A percentile compares a stretch with the other conserved stretches of the same genome.
These are phyloP conservation scores for Olivierus martensii DNA, from an alignment of 1,140 invertebrate genomes.

Conservation along the genomic window DNA sequence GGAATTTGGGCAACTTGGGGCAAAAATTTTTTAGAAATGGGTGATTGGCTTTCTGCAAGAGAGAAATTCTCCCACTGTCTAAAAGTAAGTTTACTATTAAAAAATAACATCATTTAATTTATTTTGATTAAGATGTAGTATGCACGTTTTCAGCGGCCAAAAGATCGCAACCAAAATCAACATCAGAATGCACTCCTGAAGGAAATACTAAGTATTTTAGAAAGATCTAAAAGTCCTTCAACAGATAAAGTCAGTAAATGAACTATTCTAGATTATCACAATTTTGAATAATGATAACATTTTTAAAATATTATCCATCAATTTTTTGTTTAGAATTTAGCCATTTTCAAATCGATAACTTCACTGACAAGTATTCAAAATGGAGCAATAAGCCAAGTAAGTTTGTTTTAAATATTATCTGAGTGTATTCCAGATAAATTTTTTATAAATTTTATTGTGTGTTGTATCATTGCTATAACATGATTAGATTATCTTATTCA, in stretches of 20 bases:
- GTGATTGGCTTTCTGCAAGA: conserved; percentile 53
- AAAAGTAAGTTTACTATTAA: conserved; percentile 21
- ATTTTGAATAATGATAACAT: no score
- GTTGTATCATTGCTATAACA: no score
- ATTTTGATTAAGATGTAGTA: no score
- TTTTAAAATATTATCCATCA: no score
- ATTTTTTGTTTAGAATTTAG: no score
- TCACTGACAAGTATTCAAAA: not conserved
- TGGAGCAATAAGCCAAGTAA: not conserved
- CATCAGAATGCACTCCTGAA: not conserved
- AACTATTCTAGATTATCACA: no score
- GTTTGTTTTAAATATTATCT: no score
- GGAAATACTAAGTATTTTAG: not conserved
- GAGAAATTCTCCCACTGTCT: conserved; percentile 36
- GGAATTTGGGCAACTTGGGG: conserved; percentile 76
- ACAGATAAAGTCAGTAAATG: not conserved
- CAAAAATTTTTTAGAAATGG: conserved; percentile 58
- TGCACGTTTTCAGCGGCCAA: not conserved
- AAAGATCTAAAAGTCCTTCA: not conserved
- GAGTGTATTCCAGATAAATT: no score
- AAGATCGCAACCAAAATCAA: conserved; percentile 1
- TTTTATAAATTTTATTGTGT: no score
- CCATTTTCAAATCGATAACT: not conserved
- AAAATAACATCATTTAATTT: no score
- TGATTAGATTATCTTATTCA: no score